These are phyloP conservation scores for Trachelus tabidus DNA, from an alignment of 2,888 invertebrate species.

Conservation along the genomic window DNA sequence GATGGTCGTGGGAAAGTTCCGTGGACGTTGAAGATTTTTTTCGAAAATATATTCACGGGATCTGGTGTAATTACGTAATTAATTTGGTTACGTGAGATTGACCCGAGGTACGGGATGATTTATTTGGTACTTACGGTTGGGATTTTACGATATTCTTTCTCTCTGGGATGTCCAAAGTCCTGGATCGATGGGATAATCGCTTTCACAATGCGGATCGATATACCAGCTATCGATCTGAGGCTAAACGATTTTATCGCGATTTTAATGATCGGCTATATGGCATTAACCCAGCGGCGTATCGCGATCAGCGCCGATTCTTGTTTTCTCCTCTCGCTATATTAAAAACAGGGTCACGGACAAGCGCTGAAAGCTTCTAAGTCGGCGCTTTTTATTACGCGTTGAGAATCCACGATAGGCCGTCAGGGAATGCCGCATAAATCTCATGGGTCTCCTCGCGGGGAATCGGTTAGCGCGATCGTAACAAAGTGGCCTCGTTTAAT, in stretches of 20 bases:
- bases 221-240: neutral
- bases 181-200: neutral
- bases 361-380: slow-evolving; percentile 6
- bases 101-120: neutral
- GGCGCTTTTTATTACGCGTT: neutral
- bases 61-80: neutral
- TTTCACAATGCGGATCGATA: neutral
- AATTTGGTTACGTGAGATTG: neutral
- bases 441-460: neutral
- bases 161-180: neutral
- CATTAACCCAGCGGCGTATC: neutral
- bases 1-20: neutral
- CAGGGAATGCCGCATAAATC: neutral
- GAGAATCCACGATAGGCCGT: neutral
- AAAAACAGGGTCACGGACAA: neutral
- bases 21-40: neutral
- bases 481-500: neutral
- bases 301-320: neutral
- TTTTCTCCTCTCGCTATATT: neutral
- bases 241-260: neutral
- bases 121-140: neutral
- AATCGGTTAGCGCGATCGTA: neutral
- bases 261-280: neutral
- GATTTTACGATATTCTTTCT: neutral
- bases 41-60: neutral